These are phyloP conservation scores for Ctenopoma multispine DNA, from an alignment of 2,797 vertebrate species.

Conservation along the genomic window DNA sequence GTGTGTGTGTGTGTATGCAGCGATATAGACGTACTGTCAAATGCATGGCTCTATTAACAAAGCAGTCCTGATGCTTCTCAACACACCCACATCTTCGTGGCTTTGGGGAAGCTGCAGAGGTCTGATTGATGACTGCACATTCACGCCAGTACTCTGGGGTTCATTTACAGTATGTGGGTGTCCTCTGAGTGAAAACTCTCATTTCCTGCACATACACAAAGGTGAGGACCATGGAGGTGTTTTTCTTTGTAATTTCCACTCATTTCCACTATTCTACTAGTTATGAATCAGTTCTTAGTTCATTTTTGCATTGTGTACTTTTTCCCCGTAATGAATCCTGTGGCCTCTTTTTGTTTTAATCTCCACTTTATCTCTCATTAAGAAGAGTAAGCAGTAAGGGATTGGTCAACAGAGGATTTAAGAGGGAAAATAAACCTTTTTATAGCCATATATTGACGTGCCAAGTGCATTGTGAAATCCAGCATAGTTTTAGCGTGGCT, in stretches of 20 bases:
- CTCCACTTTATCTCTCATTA: slow-evolving; percentile 65
- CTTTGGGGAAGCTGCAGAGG: slow-evolving; percentile 61
- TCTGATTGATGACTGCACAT: slow-evolving; percentile 75
- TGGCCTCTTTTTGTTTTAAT: slow-evolving; percentile 53
- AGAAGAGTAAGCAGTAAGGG: slow-evolving; percentile 46
- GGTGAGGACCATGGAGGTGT: slow-evolving; percentile 33
- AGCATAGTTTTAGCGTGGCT: slow-evolving; percentile 54
- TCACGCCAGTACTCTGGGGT: slow-evolving; percentile 46
- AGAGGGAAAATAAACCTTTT: slow-evolving; percentile 52
- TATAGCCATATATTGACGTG: slow-evolving; percentile 33
- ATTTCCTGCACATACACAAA: slow-evolving; percentile 68
- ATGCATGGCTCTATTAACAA: slow-evolving; percentile 16
- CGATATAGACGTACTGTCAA: slow-evolving; percentile 23
- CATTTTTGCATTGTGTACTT: slow-evolving; percentile 5
- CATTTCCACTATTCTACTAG: not conserved
- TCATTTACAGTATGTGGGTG: slow-evolving; percentile 65
- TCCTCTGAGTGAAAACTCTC: slow-evolving; percentile 55
- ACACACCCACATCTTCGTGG: slow-evolving; percentile 57
- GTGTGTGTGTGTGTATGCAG: too few species aligned
- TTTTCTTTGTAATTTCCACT: slow-evolving; percentile 34
- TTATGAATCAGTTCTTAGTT: slow-evolving; percentile 29
- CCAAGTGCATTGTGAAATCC: slow-evolving; percentile 57
- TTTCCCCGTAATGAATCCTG: slow-evolving; percentile 41
- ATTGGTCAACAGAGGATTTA: slow-evolving; percentile 60
- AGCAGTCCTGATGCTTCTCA: slow-evolving; percentile 30